Percentiles rank a stretch among this genome's conserved stretches.
phyloP scores from a whole-genome alignment of 2,888 invertebrate species.

The Linnaemya vulpina region DNA sequence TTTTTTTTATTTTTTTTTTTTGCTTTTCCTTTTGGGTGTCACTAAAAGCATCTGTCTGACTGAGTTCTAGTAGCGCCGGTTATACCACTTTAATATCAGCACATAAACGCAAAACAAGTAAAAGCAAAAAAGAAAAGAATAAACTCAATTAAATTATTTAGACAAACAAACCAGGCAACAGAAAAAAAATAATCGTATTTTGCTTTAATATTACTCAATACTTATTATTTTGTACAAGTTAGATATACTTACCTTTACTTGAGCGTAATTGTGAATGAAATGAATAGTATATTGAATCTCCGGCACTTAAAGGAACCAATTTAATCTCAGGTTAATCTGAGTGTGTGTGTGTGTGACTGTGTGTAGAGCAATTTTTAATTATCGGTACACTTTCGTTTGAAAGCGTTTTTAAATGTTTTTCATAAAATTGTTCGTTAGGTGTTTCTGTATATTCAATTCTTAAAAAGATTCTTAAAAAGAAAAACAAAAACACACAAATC shows the following conservation, averaged over 20 bases:
- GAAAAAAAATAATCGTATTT: neutral
- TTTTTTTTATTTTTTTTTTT: neutral
- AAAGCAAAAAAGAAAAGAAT: conserved; percentile 1
- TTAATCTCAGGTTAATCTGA: neutral
- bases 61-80: conserved; percentile 54
- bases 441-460: conserved; percentile 24
- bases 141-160: conserved; percentile 27
- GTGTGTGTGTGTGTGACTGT: neutral
- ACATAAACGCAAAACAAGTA: conserved; percentile 26
- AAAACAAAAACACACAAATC: neutral
- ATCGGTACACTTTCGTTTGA: conserved; percentile 29
- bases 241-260: conserved; percentile 57
- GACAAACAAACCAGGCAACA: neutral
- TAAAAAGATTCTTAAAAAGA: conserved; percentile 1
- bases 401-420: conserved; percentile 20
- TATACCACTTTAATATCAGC: conserved; percentile 55
- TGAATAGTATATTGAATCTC: conserved; percentile 21
- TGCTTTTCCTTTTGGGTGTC: conserved; percentile 27
- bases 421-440: conserved; percentile 6
- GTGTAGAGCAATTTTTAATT: neutral
- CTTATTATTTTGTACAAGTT: neutral
- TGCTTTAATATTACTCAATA: neutral
- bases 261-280: conserved; percentile 52
- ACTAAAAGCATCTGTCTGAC: conserved; percentile 18
- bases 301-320: conserved; percentile 8